Conservation (phyloP, 2,797 vertebrate species). For the Vespertilio murinus region DNA sequence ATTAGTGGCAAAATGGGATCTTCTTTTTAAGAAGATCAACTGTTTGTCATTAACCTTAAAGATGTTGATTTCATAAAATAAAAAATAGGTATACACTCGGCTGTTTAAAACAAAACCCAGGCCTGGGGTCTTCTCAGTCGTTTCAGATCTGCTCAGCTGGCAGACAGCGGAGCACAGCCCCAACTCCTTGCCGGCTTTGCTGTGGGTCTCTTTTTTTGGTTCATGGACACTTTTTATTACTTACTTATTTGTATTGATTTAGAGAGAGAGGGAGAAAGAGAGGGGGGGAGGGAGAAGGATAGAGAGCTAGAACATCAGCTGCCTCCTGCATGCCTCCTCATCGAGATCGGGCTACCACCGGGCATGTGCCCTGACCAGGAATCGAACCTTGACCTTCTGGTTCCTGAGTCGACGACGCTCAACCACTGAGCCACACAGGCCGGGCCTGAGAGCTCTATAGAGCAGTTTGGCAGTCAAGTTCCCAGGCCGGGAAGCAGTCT, state of each 20-base stretch:
- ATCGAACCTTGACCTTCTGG: not conserved
- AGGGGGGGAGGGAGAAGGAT: not conserved
- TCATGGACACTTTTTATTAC: not conserved
- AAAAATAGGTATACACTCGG: not conserved
- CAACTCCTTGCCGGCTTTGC: fast-evolving
- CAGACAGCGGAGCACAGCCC: not conserved
- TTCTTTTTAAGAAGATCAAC: not conserved
- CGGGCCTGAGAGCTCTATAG: not conserved
- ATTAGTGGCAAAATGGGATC: not conserved
- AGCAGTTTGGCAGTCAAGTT: fast-evolving
- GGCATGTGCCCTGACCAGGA: not conserved
- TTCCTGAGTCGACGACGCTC: not conserved
- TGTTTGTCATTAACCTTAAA: not conserved
- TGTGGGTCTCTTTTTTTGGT: not conserved
- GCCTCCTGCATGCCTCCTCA: no score
- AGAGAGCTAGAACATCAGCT: not conserved
- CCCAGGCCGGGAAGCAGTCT: not conserved
- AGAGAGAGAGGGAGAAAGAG: not conserved
- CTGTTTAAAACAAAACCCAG: not conserved
- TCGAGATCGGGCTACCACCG: not conserved
- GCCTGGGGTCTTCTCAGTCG: not conserved
- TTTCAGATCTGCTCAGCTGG: not conserved
- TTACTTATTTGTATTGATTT: not conserved
- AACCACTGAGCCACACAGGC: not conserved
- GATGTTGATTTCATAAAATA: not conserved